These are phyloP conservation scores for Natrix natrix DNA, from an alignment of 2,797 vertebrate species.

Conservation along the genomic window DNA sequence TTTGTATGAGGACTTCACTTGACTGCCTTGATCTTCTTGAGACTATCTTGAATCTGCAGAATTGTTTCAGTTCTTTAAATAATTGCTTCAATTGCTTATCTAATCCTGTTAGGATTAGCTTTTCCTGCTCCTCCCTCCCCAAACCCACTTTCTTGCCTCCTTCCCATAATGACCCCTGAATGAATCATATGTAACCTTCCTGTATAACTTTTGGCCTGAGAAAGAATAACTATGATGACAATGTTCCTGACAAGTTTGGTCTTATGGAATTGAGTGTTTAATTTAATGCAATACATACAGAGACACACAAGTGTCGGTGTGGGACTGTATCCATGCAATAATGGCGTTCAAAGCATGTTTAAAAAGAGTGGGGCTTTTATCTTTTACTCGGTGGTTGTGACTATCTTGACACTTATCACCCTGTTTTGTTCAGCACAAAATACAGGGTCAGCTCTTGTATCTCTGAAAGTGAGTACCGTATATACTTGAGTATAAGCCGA, in stretches of 20 bases:
- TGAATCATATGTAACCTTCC: not conserved
- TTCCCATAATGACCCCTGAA: not conserved
- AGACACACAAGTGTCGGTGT: not conserved
- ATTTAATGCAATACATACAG: not conserved
- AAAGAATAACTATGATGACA: not conserved
- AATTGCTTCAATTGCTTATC: not conserved
- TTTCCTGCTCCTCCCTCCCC: not conserved
- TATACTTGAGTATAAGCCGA: too few species aligned
- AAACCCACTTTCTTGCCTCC: not conserved
- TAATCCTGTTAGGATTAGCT: not conserved
- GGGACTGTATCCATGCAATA: not conserved
- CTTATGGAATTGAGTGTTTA: not conserved
- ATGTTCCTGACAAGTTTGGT: too few species aligned
- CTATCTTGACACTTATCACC: not conserved
- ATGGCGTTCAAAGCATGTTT: not conserved
- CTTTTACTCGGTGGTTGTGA: not conserved
- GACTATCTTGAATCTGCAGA: not conserved
- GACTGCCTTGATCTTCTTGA: not conserved
- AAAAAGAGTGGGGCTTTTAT: not conserved
- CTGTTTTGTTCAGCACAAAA: not conserved
- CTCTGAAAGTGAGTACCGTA: not conserved
- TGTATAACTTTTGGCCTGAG: not conserved
- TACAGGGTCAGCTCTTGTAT: too few species aligned
- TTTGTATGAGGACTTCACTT: not conserved
- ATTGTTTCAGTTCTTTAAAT: not conserved